phyloP scores from a whole-genome alignment of 2,797 vertebrate genomes.

The Centroberyx gerrardi region DNA sequence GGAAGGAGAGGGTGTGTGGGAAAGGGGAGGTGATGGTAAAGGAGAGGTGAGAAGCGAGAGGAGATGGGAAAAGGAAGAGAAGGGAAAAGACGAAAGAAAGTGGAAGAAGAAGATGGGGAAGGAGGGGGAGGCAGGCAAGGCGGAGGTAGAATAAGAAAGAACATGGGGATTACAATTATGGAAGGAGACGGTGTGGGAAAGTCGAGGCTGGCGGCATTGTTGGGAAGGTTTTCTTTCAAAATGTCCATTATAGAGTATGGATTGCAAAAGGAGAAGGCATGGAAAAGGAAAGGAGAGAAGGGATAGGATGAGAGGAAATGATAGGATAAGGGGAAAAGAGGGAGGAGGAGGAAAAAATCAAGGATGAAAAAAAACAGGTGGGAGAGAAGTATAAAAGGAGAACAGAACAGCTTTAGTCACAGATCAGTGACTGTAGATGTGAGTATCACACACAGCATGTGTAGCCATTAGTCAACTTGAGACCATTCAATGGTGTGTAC shows the following conservation, averaged over 20 bases:
- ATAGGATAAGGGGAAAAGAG: no score
- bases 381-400: not conserved
- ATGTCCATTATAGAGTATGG: no score
- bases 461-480: not conserved
- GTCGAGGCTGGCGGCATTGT: not conserved
- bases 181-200: no score
- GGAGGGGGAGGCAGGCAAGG: no score
- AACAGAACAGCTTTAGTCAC: not conserved
- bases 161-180: not conserved
- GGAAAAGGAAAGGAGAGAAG: not conserved
- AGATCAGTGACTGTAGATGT: not conserved
- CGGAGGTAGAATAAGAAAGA: not conserved
- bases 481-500: not conserved
- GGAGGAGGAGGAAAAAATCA: no score
- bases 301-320: no score
- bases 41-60: conserved; percentile 1
- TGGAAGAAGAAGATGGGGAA: not conserved
- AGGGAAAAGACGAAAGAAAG: not conserved
- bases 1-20: conserved; percentile 30
- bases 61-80: not conserved
- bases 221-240: no score
- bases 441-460: not conserved
- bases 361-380: not conserved
- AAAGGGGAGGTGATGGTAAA: conserved; percentile 6
- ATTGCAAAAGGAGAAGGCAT: no score